Evolutionary conservation across 2,888 invertebrate species (phyloP).

Genomic region (Idaea straminata): DNA sequence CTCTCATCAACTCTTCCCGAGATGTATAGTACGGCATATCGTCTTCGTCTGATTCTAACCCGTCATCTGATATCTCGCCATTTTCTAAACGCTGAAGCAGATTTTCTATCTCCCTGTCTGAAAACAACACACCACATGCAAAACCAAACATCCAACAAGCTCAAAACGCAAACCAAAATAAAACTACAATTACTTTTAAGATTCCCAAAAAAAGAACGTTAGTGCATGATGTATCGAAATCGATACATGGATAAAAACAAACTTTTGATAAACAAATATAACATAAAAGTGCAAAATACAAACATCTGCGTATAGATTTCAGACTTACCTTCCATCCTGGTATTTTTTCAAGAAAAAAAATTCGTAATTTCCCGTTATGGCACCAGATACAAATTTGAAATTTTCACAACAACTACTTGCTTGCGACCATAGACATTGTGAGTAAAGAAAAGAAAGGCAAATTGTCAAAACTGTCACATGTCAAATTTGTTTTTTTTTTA

Average conservation of each 20-base stretch:
- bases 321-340: conserved; percentile 8
- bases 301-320: conserved; percentile 7
- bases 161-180: conserved; percentile 17
- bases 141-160: conserved; percentile 16
- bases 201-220: conserved; percentile 11
- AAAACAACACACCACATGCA: conserved; percentile 15
- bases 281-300: conserved; percentile 7
- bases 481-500: conserved; percentile 12
- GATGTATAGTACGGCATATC: conserved; percentile 22
- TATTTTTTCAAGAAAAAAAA: conserved; percentile 7
- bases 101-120: conserved; percentile 14
- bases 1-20: conserved; percentile 16
- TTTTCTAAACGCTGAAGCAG: conserved; percentile 14
- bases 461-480: conserved; percentile 10
- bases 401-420: conserved; percentile 7
- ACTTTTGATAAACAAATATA: conserved; percentile 9
- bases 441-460: conserved; percentile 6
- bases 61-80: conserved; percentile 23
- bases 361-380: conserved; percentile 6
- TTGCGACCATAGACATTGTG: conserved; percentile 8
- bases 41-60: conserved; percentile 20
- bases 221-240: conserved; percentile 16
- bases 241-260: conserved; percentile 15
- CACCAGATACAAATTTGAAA: conserved; percentile 5
- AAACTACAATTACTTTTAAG: conserved; percentile 10